These are phyloP conservation scores for Octonoba sinensis DNA, from an alignment of 2,888 invertebrate species.

Conservation along the genomic window DNA sequence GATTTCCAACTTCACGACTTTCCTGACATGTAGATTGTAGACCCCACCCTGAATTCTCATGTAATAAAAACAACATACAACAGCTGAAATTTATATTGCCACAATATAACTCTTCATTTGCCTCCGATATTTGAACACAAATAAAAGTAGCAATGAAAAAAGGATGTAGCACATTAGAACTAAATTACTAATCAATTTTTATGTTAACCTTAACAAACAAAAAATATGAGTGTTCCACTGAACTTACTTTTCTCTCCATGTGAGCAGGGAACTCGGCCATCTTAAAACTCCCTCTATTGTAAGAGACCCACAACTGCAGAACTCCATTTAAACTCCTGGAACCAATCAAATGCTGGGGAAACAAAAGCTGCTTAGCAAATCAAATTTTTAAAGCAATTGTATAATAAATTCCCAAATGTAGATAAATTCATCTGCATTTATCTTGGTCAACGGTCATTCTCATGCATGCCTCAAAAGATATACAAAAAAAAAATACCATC, in stretches of 20 bases:
- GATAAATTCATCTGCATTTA: too few species aligned
- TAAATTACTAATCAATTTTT: neutral
- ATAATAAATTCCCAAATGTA: too few species aligned
- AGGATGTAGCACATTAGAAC: neutral
- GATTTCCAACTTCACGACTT: too few species aligned
- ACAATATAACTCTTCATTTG: neutral
- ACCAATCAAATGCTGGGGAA: slow-evolving; percentile 61
- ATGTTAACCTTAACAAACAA: neutral
- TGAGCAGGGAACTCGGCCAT: slow-evolving; percentile 83
- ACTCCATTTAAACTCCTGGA: slow-evolving; percentile 64
- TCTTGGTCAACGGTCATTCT: too few species aligned
- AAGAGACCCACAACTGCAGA: slow-evolving; percentile 82
- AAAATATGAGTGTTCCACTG: too few species aligned
- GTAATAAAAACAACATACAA: too few species aligned
- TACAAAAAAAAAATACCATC: too few species aligned
- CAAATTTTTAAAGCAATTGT: too few species aligned
- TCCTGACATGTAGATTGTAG: too few species aligned
- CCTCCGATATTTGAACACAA: neutral
- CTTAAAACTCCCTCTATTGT: slow-evolving; percentile 80
- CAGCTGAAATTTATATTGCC: too few species aligned
- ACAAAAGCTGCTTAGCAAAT: slow-evolving; percentile 13
- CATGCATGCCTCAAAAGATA: too few species aligned
- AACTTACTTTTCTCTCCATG: slow-evolving; percentile 72
- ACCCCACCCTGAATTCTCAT: too few species aligned
- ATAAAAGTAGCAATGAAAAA: neutral